Base-by-base conservation (phyloP, 2,113 vertebrate species). In the Pseudopodoces humilis region DNA sequence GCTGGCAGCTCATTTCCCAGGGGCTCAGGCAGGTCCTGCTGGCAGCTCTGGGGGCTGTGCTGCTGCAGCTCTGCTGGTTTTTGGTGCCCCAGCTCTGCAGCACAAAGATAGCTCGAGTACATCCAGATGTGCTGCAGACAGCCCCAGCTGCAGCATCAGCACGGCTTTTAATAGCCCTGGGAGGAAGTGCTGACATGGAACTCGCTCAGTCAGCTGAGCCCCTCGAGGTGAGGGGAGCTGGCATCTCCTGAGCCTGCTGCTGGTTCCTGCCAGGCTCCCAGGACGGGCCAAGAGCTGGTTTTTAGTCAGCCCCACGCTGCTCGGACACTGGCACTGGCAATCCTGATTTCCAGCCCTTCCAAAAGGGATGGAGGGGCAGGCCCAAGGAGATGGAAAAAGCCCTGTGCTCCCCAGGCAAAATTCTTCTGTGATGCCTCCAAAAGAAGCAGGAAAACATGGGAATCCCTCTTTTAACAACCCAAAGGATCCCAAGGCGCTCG, bases 61-160 rank as follows among this genome's bases (percentile, higher is more conserved):
- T 92, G 69, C 62, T 79, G 39, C 70, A 62, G 53, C n/a, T 65
- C 7, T 22, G 52, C 53, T 62, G 63, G 23, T 0, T 82, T 64
- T 35, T 55, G 76, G 65, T 90, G 82, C 5, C 41, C 58, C 33
- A 72, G 79, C 95, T 76, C 94, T 69, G 53, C 13, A 72, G 90
- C 59, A 39, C 44, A 90, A 88, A 94, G 95, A 90, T 46, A 95
- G 46, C 85, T 96, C 7, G 3, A 96, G 94, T 59, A 24, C 79
- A 69, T 59, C 94, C 94, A 96, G 92, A 95, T 96, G 94, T 96
- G 88, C 83, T 0, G 0, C 79, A 53, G 39, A 10, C 70, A 65
- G 58, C 79, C 74, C 62, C 95, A 83, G 67, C 62, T 96, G 93
- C 87, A 87, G 5, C 31, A 67, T 91, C 78, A 91, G 92, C 86